Base-by-base conservation (phyloP, 2,888 invertebrate genomes). In the Archips xylosteana region DNA sequence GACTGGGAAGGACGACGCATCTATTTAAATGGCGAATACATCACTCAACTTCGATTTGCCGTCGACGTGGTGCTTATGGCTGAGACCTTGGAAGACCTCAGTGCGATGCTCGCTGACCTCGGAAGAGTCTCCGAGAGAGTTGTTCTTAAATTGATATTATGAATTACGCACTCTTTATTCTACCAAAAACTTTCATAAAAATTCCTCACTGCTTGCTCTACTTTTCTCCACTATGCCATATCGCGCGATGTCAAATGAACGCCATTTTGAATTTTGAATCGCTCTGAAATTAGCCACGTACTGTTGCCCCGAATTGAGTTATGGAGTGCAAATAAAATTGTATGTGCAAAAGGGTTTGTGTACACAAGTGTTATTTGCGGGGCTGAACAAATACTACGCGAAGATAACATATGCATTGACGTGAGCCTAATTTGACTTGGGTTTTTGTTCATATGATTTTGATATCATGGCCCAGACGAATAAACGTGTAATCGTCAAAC, bases 361-460 rank as follows among this genome's bases (percentile, higher is more conserved):
- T 71, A 66, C 42, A 51, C 72, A 63, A n/a, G 54, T 67, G 72
- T 67, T 72, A 67, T 72, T 72, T 72, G 72, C 72, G 47, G 32
- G 66, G 42, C 12, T 47, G 60, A 10, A 36, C 42, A 62, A 67
- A 62, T 36, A 72, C 12, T n/a, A 23, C 36, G 4, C 15, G 47
- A 42, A 59, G 15, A 49, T 64, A 64, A 69, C 45, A 47, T 49
- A 60, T 69, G 23, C 49, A 57, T 57, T 10, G 32, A 57, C 32
- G 32, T 23, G 12, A 32, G 32, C 32, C 10, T 57, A n/a, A 57
- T 57, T 32, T 23, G 54, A 54, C 54, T 54, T 54, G 13, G 15
- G 8, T 23, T 12, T 60, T 60, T 39, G 39, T 34, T 36, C 34
- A 12, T 32, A 10, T 34, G 59, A 13, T 59, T 59, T 34, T 54